Evolutionary conservation across 2,888 invertebrate species (phyloP).

Genomic region (Trissolcus japonicus): DNA sequence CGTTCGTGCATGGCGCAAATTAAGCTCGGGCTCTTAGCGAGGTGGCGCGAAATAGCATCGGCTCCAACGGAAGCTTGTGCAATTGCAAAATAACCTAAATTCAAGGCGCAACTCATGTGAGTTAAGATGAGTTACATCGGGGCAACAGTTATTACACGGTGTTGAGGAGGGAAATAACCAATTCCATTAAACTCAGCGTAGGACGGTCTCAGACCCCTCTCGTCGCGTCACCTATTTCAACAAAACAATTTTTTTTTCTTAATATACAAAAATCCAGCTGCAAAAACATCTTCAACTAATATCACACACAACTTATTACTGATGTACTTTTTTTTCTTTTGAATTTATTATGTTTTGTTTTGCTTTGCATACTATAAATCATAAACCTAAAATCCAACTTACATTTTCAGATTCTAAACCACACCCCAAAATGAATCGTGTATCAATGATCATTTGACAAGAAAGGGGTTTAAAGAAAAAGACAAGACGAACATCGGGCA

Average conservation of each 20-base stretch:
- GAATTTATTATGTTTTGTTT: too few relatives aligned
- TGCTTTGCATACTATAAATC: too few relatives aligned
- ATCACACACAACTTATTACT: too few relatives aligned
- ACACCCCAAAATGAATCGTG: constrained; percentile 18
- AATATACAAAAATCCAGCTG: too few relatives aligned
- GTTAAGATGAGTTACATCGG: constrained; percentile 54
- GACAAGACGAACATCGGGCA: constrained; percentile 11
- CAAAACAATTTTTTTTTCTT: neutral
- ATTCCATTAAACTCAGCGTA: constrained; percentile 65
- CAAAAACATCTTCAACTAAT: too few relatives aligned
- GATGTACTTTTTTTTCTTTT: too few relatives aligned
- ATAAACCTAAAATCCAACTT: neutral
- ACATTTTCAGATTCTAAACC: neutral
- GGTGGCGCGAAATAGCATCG: constrained; percentile 27
- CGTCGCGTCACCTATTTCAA: constrained; percentile 60
- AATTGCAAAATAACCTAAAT: constrained; percentile 69
- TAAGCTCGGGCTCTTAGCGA: constrained; percentile 25
- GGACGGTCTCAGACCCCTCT: constrained; percentile 58
- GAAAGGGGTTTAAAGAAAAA: constrained; percentile 13
- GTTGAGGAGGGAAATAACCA: constrained; percentile 67
- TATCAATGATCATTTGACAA: constrained; percentile 30
- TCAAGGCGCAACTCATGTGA: constrained; percentile 60
- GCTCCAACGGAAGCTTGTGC: constrained; percentile 56
- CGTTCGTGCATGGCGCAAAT: constrained; percentile 31
- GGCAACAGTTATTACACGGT: constrained; percentile 46